These are phyloP conservation scores for Gymnopithys bicolor DNA, from an alignment of 2,797 vertebrate species.

Conservation along the genomic window DNA sequence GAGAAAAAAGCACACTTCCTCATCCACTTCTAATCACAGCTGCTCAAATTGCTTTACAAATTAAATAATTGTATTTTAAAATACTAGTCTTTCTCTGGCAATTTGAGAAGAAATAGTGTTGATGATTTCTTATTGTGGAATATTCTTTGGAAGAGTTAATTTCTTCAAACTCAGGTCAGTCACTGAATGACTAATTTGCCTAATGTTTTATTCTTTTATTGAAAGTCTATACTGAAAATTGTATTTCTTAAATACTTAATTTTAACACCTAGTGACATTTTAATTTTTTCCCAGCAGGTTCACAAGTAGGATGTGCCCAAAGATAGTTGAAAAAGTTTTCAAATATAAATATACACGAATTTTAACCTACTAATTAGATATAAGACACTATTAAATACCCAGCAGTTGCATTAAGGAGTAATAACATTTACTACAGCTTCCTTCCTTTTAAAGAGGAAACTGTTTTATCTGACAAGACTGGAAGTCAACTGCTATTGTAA, in stretches of 20 bases:
- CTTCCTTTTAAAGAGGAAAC: not conserved
- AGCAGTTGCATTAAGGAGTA: not conserved
- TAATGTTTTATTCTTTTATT: not conserved
- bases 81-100: not conserved
- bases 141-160: not conserved
- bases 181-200: not conserved
- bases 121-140: not conserved
- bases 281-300: constrained; percentile 19
- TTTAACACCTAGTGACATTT: not conserved
- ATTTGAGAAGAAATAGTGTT: not conserved
- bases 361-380: not conserved
- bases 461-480: not conserved
- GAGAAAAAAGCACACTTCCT: not conserved
- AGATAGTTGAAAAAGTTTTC: not conserved
- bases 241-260: not conserved
- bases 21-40: constrained; percentile 35
- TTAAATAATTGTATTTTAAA: not conserved
- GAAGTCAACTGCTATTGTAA: not conserved
- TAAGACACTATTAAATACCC: not conserved
- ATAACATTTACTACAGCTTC: not conserved
- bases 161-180: not conserved
- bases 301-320: not conserved
- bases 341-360: not conserved
- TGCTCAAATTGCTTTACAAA: not conserved
- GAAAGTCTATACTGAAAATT: not conserved